Evolutionary conservation across 2,888 invertebrate species (phyloP).

Genomic region (Aleiodes leptofemur): DNA sequence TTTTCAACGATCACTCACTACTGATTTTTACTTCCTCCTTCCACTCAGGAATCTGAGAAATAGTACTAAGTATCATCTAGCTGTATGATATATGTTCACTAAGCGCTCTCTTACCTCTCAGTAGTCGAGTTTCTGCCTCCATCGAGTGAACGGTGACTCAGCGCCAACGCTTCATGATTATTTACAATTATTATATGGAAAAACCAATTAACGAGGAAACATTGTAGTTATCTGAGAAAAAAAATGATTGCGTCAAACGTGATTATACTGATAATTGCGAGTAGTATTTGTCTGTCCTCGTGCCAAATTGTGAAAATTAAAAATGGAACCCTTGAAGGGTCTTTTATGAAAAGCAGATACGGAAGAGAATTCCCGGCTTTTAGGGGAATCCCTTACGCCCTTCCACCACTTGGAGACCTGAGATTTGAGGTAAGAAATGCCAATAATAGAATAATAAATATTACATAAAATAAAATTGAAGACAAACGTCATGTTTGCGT

Average conservation of each 20-base stretch:
- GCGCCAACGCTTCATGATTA: background rate
- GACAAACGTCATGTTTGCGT: background rate
- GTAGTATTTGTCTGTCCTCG: background rate
- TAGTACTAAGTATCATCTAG: constrained; percentile 20
- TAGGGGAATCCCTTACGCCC: constrained; percentile 80
- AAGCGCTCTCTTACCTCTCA: constrained; percentile 27
- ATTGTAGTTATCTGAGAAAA: background rate
- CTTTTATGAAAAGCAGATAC: constrained; percentile 76
- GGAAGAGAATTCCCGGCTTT: constrained; percentile 79
- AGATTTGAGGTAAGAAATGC: constrained; percentile 78
- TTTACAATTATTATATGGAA: background rate
- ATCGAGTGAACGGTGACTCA: constrained; percentile 24
- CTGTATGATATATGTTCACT: constrained; percentile 11
- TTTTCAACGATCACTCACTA: background rate
- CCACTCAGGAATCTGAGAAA: constrained; percentile 18
- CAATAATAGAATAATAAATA: background rate
- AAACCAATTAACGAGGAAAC: background rate
- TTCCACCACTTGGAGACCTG: constrained; percentile 78
- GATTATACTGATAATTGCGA: background rate
- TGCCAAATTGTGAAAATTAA: constrained; percentile 70
- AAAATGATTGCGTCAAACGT: constrained; percentile 15
- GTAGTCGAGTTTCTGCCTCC: constrained; percentile 38
- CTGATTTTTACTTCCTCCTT: constrained; percentile 19
- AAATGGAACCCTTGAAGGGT: constrained; percentile 77
- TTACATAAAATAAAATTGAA: background rate